Percentiles rank a stretch among this genome's conserved stretches.
phyloP scores from a whole-genome alignment of 1,140 invertebrate species.

The Plutomurus gul region DNA sequence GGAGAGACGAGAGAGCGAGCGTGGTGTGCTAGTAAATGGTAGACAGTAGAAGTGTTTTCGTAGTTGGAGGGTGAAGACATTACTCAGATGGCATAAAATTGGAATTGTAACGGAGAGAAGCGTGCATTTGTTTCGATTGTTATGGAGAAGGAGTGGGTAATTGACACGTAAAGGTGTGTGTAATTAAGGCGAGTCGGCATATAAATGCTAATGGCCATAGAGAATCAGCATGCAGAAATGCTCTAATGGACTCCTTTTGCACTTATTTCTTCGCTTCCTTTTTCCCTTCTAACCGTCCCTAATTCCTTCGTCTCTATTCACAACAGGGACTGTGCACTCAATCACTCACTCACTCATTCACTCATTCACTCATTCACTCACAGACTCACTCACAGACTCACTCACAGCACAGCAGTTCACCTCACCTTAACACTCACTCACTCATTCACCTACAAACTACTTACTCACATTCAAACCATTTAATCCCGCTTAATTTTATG shows the following conservation, averaged over 20 bases:
- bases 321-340: too few relatives aligned
- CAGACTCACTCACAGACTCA: too few relatives aligned
- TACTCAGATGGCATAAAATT: conserved; percentile 47
- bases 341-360: too few relatives aligned
- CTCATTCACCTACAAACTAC: too few relatives aligned
- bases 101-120: conserved; percentile 40
- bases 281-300: conserved; percentile 24
- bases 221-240: conserved; percentile 49
- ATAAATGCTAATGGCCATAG: conserved; percentile 47
- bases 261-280: conserved; percentile 39
- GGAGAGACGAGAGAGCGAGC: neutral
- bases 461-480: too few relatives aligned
- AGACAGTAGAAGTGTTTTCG: too few relatives aligned
- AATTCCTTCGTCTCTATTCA: neutral
- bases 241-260: conserved; percentile 44
- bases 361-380: too few relatives aligned
- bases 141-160: conserved; percentile 30
- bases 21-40: too few relatives aligned
- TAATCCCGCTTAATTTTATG: too few relatives aligned
- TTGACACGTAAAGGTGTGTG: conserved; percentile 37
- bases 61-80: conserved; percentile 34
- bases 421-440: too few relatives aligned
- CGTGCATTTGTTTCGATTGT: conserved; percentile 42
- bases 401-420: too few relatives aligned
- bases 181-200: conserved; percentile 39